Percentiles rank a stretch among this genome's conserved stretches.
Evolutionary conservation across 1,140 invertebrate species (phyloP).

Genomic region (Achroia grisella): DNA sequence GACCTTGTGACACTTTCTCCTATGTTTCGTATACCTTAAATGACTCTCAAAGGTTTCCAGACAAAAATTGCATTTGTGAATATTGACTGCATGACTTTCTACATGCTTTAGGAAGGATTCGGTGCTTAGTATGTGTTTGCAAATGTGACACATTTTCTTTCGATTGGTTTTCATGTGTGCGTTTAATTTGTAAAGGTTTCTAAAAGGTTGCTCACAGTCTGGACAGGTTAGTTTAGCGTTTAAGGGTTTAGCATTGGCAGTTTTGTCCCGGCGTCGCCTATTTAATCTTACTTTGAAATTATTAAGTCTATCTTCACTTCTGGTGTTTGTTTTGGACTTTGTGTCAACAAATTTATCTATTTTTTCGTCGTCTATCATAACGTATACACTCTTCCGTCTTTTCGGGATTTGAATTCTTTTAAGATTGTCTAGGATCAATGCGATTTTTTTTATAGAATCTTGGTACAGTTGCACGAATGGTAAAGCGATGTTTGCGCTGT

Average conservation of each 20-base stretch:
- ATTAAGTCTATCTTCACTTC: background rate
- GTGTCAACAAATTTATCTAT: conserved; percentile 3
- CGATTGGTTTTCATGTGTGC: conserved; percentile 15
- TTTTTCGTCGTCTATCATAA: conserved; percentile 3
- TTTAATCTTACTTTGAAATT: background rate
- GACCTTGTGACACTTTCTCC: conserved; percentile 6
- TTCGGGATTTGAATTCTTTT: background rate
- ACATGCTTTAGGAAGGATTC: conserved; percentile 10
- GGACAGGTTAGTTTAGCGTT: conserved; percentile 15
- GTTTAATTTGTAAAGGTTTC: conserved; percentile 11
- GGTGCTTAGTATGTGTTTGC: conserved; percentile 12
- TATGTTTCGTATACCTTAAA: conserved; percentile 7
- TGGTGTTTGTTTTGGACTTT: background rate
- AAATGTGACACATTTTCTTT: conserved; percentile 16
- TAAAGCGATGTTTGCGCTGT: conserved; percentile 2
- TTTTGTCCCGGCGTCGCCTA: background rate
- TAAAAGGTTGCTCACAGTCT: conserved; percentile 12
- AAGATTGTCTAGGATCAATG: conserved; percentile 6
- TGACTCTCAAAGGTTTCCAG: conserved; percentile 9
- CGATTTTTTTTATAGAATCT: conserved; percentile 17
- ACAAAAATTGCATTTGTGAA: conserved; percentile 16
- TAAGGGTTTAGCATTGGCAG: background rate
- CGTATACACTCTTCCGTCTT: conserved; percentile 12
- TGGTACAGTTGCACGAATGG: conserved; percentile 17
- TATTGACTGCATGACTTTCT: conserved; percentile 5